Conservation (phyloP, 1,140 invertebrate genomes). For the Anastrepha obliqua region DNA sequence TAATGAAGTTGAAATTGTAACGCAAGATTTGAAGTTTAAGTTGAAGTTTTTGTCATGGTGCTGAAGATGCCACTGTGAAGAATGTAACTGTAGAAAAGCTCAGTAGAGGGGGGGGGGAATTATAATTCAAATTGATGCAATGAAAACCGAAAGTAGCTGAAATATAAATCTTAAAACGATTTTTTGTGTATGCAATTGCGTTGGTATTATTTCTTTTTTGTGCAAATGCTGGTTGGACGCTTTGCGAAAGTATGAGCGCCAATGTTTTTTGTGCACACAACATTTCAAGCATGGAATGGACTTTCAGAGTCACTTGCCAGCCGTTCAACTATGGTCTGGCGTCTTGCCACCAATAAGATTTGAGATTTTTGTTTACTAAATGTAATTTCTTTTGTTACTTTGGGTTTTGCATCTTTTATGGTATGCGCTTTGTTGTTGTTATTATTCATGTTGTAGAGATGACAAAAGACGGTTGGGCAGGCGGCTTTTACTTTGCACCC, state of each 20-base stretch:
- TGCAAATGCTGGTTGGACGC: not conserved
- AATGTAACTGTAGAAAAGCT: not conserved
- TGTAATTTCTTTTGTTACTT: not conserved
- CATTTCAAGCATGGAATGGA: not conserved
- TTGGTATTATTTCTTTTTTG: not conserved
- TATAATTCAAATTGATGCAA: not conserved
- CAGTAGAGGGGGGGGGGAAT: not conserved
- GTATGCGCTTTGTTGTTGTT: not conserved
- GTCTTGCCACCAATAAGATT: not conserved
- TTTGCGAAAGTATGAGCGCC: not conserved
- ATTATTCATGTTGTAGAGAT: not conserved
- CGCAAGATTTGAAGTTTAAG: slow-evolving; percentile 7
- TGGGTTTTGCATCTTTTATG: not conserved
- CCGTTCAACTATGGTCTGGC: not conserved
- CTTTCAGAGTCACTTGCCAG: not conserved
- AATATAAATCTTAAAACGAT: not conserved
- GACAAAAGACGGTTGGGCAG: not conserved
- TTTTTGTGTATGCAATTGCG: not conserved
- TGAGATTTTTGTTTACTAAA: slow-evolving; percentile 1
- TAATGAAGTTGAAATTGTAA: not conserved
- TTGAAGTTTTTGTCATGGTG: not conserved
- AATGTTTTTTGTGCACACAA: not conserved
- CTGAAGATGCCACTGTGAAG: not conserved
- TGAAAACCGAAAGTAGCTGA: slow-evolving; percentile 8
- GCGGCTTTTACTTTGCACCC: not conserved